Evolutionary conservation across 2,797 vertebrate genomes (phyloP).

Genomic region (Ispidina picta): DNA sequence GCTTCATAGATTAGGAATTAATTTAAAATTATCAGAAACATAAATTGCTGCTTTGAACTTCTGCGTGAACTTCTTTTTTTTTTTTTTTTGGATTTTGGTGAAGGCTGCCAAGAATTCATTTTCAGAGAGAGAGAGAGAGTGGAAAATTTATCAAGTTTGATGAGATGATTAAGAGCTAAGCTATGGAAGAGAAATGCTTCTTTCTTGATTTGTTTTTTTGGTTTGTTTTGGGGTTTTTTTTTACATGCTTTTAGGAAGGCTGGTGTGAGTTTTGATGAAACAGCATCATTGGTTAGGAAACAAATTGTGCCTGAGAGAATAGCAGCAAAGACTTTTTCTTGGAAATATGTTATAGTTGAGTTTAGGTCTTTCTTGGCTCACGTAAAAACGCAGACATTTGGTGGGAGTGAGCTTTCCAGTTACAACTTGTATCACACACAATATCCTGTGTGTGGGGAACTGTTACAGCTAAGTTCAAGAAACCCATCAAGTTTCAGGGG

Average conservation of each 20-base stretch:
- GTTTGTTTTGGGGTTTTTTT: not conserved
- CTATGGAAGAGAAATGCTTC: constrained; percentile 40
- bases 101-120: constrained; percentile 71
- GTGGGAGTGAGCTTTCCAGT: constrained; percentile 57
- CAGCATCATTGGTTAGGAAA: constrained; percentile 69
- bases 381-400: constrained; percentile 52
- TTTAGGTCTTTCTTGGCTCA: constrained; percentile 69
- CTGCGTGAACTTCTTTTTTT: constrained; percentile 42
- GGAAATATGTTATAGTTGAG: constrained; percentile 63
- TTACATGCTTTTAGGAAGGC: constrained; percentile 68
- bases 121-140: constrained; percentile 30
- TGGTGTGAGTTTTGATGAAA: constrained; percentile 71
- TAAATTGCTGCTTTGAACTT: constrained; percentile 69
- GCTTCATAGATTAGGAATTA: constrained; percentile 64
- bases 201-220: constrained; percentile 63
- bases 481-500: constrained; percentile 63
- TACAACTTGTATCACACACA: constrained; percentile 53
- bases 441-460: constrained; percentile 64
- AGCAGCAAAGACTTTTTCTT: constrained; percentile 58
- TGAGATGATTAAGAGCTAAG: constrained; percentile 64
- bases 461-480: constrained; percentile 70
- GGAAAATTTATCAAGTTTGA: constrained; percentile 68
- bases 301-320: constrained; percentile 69
- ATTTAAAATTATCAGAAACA: constrained; percentile 68
- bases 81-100: constrained; percentile 8